Conservation (phyloP, 2,113 vertebrate species). For the Corydoras sp. region DNA sequence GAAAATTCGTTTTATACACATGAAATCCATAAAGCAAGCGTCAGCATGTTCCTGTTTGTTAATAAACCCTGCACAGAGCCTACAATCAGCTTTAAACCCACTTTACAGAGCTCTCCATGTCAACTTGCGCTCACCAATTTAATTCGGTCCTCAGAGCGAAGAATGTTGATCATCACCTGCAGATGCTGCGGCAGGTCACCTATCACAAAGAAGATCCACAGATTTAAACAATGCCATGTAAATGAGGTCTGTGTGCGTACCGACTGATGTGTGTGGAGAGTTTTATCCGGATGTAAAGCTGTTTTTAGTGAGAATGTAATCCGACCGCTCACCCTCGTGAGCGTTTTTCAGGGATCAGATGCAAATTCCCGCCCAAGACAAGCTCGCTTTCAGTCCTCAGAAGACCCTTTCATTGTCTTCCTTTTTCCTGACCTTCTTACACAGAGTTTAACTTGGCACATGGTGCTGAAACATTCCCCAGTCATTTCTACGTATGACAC, state of each 20-base stretch:
- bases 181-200: slow-evolving; percentile 94
- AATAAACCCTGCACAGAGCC: no score
- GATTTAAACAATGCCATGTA: no score
- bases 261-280: no score
- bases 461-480: not conserved
- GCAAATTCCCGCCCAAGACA: not conserved
- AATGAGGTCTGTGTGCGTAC: no score
- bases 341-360: not conserved
- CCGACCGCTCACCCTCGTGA: not conserved
- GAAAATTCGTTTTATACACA: no score
- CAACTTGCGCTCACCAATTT: slow-evolving; percentile 76
- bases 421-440: not conserved
- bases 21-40: no score
- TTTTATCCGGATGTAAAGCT: no score
- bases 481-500: no score
- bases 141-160: slow-evolving; percentile 91
- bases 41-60: no score
- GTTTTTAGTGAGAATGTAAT: not conserved
- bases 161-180: slow-evolving; percentile 94
- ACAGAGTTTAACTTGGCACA: not conserved
- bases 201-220: slow-evolving; percentile 48
- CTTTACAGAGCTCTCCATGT: no score
- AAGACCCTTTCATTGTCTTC: not conserved
- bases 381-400: not conserved
- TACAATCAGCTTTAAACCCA: no score